Evolutionary conservation across 2,888 invertebrate species (phyloP), one percentile per base, ranked within the genome.

Genomic region (Troides helena): DNA sequence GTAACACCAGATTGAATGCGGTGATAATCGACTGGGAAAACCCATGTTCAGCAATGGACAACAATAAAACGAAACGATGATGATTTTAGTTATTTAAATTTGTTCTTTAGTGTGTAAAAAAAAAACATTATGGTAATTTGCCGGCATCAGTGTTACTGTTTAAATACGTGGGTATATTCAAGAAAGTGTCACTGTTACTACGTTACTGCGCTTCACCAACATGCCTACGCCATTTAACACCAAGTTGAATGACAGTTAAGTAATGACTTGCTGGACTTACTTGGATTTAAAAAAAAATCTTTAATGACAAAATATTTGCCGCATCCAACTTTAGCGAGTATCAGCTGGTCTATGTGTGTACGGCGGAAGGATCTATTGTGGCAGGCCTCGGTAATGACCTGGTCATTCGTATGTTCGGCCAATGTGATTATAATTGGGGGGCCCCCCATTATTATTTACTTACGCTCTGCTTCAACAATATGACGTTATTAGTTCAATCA

Each of bases 371-470:
- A 80, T 81, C 84, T 80, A 85, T 88, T 88, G 85, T 87, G 80
- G 80, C 82, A 76, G 78, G 75, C 67, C 30, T 30, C 69, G 77
- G 76, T 84, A 84, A 85, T 83, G 82, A 85, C 79, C 74, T 71
- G 77, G 77, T 75, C 81, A 80, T 81, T 83, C 82, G 79, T 83
- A 83, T 84, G 84, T 83, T 84, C 84, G 79, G 83, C 78, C 86
- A 89, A 90, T 90, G 88, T 83, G 88, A 86, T 85, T 84, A 86
- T 90, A 90, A 90, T 90, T 89, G 85, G 80, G 75, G 57, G 75
- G 4, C 30, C 30, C 30, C 3, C 75, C 78, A 80, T 81, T 82
- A 76, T 78, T 78, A 75, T 74, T 76, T 70, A 64, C 69, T 68
- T 75, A 74, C 72, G 65, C 62, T 67, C 62, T 59, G 50, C 58